Conservation (phyloP, 1,140 invertebrate genomes). For the Leptopilina boulardi region DNA sequence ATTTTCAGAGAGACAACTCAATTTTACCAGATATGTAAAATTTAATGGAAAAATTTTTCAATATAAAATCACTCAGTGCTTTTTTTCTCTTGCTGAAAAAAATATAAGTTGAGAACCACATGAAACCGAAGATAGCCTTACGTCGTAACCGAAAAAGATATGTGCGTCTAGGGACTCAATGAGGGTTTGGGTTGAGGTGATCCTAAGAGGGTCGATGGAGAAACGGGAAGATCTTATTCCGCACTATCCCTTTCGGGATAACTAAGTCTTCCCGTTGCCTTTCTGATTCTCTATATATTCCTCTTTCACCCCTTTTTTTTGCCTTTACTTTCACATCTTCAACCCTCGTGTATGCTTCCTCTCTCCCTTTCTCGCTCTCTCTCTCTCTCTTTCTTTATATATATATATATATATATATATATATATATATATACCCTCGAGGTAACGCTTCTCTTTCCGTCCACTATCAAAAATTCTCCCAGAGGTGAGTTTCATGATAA, state of each 20-base stretch:
- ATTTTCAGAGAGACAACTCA: neutral
- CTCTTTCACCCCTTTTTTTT: neutral
- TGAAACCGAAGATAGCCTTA: slow-evolving; percentile 9
- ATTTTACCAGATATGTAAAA: neutral
- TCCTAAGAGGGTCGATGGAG: neutral
- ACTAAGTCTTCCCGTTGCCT: slow-evolving; percentile 5
- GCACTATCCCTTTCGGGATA: slow-evolving; percentile 30
- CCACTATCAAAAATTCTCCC: neutral
- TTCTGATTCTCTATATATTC: slow-evolving; percentile 23
- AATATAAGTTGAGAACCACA: slow-evolving; percentile 4
- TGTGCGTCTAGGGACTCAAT: slow-evolving; percentile 18
- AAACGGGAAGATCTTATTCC: slow-evolving; percentile 11
- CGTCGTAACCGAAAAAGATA: slow-evolving; percentile 30
- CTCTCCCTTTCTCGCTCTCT: too few species aligned
- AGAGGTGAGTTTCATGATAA: slow-evolving; percentile 12
- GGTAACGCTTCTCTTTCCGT: neutral
- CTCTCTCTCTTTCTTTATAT: too few species aligned
- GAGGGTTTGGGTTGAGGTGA: slow-evolving; percentile 1
- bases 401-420: too few species aligned
- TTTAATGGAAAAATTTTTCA: slow-evolving; percentile 3
- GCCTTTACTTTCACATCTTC: neutral
- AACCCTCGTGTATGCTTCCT: slow-evolving; percentile 18
- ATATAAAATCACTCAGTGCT: neutral
- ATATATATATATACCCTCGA: neutral
- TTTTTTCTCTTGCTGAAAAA: neutral